Evolutionary conservation across 2,888 invertebrate genomes (phyloP).

Genomic region (Eupithecia inturbata): DNA sequence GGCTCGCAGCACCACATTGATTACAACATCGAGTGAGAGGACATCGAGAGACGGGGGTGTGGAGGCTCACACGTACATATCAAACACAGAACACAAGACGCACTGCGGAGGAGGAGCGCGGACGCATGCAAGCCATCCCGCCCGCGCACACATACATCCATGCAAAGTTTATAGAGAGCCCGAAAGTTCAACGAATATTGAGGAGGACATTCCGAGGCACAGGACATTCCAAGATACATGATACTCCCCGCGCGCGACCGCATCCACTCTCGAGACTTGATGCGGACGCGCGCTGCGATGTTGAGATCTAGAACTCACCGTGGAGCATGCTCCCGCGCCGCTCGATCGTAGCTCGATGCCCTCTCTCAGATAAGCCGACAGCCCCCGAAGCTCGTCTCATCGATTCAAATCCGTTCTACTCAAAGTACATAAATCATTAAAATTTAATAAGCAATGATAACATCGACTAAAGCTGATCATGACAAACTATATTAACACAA

Average conservation of each 20-base stretch:
- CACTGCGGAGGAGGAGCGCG: conserved; percentile 63
- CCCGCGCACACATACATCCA: conserved; percentile 74
- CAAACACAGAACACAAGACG: conserved; percentile 83
- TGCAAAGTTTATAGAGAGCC: conserved; percentile 78
- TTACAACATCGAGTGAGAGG: conserved; percentile 68
- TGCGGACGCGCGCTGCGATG: conserved; percentile 81
- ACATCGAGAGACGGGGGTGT: conserved; percentile 68
- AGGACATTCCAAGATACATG: conserved; percentile 86
- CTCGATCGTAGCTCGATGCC: conserved; percentile 46
- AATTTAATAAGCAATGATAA: conserved; percentile 22
- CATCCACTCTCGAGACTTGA: conserved; percentile 53
- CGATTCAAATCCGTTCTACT: conserved; percentile 67
- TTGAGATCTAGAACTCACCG: conserved; percentile 85
- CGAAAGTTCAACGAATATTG: conserved; percentile 76
- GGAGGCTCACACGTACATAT: conserved; percentile 75
- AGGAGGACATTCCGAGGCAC: conserved; percentile 86
- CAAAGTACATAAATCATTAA: conserved; percentile 47
- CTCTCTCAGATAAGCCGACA: conserved; percentile 38
- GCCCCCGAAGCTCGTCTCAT: conserved; percentile 42
- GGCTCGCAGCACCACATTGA: conserved; percentile 56
- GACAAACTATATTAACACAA: conserved; percentile 6
- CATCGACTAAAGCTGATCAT: conserved; percentile 11
- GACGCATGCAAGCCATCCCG: conserved; percentile 76
- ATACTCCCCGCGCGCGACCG: conserved; percentile 82
- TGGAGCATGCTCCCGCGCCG: conserved; percentile 57